phyloP scores from a whole-genome alignment of 1,140 invertebrate genomes.

The Dendrolimus kikuchii region DNA sequence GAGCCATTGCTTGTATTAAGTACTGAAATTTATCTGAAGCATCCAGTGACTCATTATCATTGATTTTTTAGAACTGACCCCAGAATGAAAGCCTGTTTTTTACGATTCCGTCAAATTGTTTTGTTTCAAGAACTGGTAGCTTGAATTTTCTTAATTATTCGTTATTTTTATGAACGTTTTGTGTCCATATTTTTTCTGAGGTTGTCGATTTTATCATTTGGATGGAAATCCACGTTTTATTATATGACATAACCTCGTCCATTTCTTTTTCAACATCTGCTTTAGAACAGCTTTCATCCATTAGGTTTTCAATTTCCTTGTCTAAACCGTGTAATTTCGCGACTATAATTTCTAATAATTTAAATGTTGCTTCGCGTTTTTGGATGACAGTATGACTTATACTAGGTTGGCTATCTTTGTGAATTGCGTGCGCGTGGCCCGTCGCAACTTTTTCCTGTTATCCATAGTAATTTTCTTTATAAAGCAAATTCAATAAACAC shows the following conservation, averaged over 20 bases:
- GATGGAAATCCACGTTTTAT: neutral
- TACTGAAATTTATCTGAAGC: conserved; percentile 3
- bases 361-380: conserved; percentile 1
- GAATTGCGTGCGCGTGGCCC: neutral
- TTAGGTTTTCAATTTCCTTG: neutral
- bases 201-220: neutral
- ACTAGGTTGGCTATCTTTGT: neutral
- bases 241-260: conserved; percentile 1
- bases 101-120: conserved; percentile 1
- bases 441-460: neutral
- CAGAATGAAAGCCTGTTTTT: too few species aligned
- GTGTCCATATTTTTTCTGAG: neutral
- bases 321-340: conserved; percentile 3
- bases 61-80: neutral
- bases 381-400: neutral
- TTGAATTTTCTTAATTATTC: neutral
- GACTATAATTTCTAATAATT: conserved; percentile 1
- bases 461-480: neutral
- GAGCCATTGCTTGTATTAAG: conserved; percentile 3
- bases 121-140: neutral
- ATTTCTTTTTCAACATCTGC: neutral
- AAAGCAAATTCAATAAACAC: too few species aligned
- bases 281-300: conserved; percentile 1
- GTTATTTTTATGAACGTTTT: neutral
- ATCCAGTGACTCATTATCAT: conserved; percentile 1